A percentile compares a stretch with the other conserved stretches of the same genome.
phyloP scores from a whole-genome alignment of 2,888 invertebrate species.

The Cantharis lateralis region DNA sequence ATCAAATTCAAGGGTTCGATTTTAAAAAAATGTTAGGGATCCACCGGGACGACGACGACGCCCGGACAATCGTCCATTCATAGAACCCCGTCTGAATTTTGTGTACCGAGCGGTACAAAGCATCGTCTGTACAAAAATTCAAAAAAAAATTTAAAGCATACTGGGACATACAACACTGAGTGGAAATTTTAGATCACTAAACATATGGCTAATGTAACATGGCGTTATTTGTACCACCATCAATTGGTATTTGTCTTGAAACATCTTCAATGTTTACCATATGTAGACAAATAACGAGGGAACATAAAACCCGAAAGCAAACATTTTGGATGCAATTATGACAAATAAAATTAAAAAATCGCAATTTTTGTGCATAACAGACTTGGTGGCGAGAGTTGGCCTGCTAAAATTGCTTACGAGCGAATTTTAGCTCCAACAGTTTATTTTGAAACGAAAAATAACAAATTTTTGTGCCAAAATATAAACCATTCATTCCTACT shows the following conservation, averaged over 20 bases:
- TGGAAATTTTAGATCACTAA: not conserved
- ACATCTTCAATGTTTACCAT: slow-evolving; percentile 17
- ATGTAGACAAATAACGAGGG: slow-evolving; percentile 4
- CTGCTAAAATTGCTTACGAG: not conserved
- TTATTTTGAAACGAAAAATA: not conserved
- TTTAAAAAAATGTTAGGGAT: slow-evolving; percentile 4
- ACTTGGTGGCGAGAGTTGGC: not conserved
- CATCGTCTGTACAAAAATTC: slow-evolving; percentile 7
- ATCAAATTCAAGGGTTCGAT: slow-evolving; percentile 1
- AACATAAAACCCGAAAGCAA: not conserved
- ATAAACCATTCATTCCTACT: not conserved
- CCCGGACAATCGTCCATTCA: not conserved
- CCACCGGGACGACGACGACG: not conserved
- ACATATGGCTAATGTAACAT: not conserved
- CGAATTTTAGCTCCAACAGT: not conserved
- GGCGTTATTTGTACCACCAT: not conserved
- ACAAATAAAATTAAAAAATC: not conserved
- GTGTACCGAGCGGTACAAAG: not conserved
- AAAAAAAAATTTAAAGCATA: not conserved
- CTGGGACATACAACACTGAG: not conserved
- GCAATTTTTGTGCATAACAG: not conserved
- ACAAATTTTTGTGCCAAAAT: not conserved
- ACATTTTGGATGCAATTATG: not conserved
- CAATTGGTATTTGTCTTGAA: slow-evolving; percentile 4
- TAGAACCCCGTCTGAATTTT: not conserved